A percentile compares a stretch with the other conserved stretches of the same genome.
These are phyloP conservation scores for Drosophila paranaensis DNA, from an alignment of 2,888 invertebrate species.

Conservation along the genomic window DNA sequence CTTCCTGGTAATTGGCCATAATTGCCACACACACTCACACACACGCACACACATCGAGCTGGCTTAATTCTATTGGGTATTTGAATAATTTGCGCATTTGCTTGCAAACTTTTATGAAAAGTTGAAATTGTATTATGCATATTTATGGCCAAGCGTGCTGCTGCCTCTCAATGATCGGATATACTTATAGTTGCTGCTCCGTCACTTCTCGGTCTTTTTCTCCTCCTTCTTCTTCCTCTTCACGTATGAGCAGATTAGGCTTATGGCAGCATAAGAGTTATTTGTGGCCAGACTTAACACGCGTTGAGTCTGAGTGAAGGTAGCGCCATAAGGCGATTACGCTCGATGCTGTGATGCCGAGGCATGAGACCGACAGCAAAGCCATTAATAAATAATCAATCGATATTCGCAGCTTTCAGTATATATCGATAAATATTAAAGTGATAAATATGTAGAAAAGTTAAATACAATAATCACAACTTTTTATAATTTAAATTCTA, in stretches of 20 bases:
- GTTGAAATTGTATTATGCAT: slow-evolving; percentile 75
- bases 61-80: slow-evolving; percentile 65
- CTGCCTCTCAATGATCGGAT: slow-evolving; percentile 44
- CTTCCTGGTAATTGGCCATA: slow-evolving; percentile 75
- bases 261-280: slow-evolving; percentile 22
- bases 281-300: slow-evolving; percentile 3
- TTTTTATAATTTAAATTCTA: not conserved
- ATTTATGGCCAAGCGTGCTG: slow-evolving; percentile 63
- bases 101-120: slow-evolving; percentile 80
- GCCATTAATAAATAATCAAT: slow-evolving; percentile 16
- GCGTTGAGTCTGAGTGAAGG: not conserved
- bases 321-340: slow-evolving; percentile 22
- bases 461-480: not conserved
- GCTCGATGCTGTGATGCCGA: slow-evolving; percentile 4
- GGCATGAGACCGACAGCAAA: not conserved
- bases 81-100: slow-evolving; percentile 79
- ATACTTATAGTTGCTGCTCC: slow-evolving; percentile 1
- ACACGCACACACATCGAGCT: slow-evolving; percentile 25
- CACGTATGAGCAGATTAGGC: slow-evolving; percentile 36
- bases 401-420: not conserved
- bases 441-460: not conserved
- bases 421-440: not conserved
- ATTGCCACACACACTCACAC: slow-evolving; percentile 49
- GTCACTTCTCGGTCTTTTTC: not conserved
- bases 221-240: not conserved